phyloP scores from a whole-genome alignment of 2,113 vertebrate species.

The Pelvicachromis taeniatus region DNA sequence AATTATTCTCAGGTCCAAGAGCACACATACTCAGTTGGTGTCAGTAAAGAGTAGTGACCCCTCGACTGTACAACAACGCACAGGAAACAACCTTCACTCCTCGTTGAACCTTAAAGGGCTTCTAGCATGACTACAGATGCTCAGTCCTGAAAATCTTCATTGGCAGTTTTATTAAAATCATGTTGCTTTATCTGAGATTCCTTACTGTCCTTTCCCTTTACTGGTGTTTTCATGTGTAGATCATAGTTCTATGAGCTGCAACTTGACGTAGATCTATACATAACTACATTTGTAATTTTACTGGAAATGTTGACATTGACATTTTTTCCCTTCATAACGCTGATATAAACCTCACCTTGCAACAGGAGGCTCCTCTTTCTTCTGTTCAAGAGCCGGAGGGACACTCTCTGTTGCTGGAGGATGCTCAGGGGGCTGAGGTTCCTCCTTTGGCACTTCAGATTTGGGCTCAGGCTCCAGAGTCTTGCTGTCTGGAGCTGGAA shows the following conservation, averaged over 20 bases:
- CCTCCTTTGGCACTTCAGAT: conserved; percentile 29
- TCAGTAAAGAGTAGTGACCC: background rate
- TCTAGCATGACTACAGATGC: background rate
- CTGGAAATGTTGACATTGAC: background rate
- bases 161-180: background rate
- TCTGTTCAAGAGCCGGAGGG: conserved; percentile 52
- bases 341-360: conserved; percentile 40
- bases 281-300: background rate
- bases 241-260: background rate
- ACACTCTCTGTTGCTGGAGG: conserved; percentile 4
- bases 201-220: background rate
- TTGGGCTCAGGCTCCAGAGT: conserved; percentile 24
- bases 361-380: conserved; percentile 53
- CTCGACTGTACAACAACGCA: background rate
- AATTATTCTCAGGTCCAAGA: no score
- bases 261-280: background rate
- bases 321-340: background rate
- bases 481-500: conserved; percentile 20
- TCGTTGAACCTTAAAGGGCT: no score
- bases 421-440: conserved; percentile 1
- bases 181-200: background rate
- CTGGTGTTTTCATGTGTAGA: background rate
- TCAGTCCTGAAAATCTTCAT: background rate
- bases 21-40: background rate
- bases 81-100: background rate